Percentiles rank a stretch among this genome's conserved stretches.
These are phyloP conservation scores for Actenoides hombroni DNA, from an alignment of 2,113 vertebrate genomes.

Conservation along the genomic window DNA sequence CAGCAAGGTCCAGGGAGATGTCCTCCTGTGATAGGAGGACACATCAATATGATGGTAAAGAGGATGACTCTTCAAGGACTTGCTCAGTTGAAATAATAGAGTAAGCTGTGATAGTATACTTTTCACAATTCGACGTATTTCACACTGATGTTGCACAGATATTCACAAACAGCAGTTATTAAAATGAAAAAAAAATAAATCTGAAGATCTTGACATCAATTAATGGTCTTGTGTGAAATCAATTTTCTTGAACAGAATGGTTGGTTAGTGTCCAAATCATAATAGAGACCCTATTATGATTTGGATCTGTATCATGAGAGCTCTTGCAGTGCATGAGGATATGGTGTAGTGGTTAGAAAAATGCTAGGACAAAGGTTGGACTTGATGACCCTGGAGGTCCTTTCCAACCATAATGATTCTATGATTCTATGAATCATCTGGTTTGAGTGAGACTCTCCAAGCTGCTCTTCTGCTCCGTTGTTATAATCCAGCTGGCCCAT, in stretches of 20 bases:
- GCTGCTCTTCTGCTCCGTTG: not conserved
- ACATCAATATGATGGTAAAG: not conserved
- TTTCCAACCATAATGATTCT: too few relatives aligned
- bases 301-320: not conserved
- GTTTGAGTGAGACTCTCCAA: not conserved
- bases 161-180: not conserved
- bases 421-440: not conserved
- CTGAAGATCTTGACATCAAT: not conserved
- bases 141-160: not conserved
- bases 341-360: too few relatives aligned
- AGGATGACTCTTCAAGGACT: not conserved
- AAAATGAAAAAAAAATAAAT: not conserved
- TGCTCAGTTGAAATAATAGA: not conserved
- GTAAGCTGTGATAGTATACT: not conserved
- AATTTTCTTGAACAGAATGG: not conserved
- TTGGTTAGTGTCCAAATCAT: not conserved
- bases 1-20: not conserved
- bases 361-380: too few relatives aligned
- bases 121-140: not conserved
- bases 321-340: not conserved
- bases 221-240: not conserved
- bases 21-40: not conserved
- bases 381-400: too few relatives aligned
- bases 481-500: not conserved
- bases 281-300: too few relatives aligned